A percentile compares a stretch with the other conserved stretches of the same genome.
Conservation (phyloP, 2,888 invertebrate genomes). For the Trimorus sp. region DNA sequence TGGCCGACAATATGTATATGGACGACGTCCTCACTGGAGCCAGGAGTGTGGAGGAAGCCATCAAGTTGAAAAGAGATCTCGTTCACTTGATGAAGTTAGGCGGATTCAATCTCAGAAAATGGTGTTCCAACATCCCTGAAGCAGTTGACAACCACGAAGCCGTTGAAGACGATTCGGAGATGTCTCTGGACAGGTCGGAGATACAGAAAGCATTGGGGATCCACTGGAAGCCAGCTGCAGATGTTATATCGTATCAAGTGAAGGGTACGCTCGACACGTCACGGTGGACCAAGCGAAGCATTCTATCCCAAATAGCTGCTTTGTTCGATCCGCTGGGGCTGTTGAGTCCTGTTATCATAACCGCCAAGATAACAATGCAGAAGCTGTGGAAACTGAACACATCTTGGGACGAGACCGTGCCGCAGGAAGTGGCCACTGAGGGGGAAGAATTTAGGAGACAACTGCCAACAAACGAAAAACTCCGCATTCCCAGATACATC, state of each 20-base stretch:
- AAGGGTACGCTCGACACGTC: neutral
- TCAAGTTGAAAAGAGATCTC: neutral
- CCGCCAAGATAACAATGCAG: conserved; percentile 2
- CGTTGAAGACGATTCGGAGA: neutral
- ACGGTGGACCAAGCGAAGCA: neutral
- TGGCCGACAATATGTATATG: conserved; percentile 13
- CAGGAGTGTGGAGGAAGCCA: neutral
- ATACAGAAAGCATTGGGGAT: conserved; percentile 13
- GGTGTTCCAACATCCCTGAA: conserved; percentile 18
- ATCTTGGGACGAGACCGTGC: neutral
- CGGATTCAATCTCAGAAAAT: conserved; percentile 19
- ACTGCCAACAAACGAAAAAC: neutral
- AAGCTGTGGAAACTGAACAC: conserved; percentile 1
- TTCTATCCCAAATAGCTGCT: neutral
- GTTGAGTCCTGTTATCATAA: neutral
- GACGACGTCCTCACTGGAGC: conserved; percentile 23
- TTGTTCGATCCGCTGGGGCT: conserved; percentile 18
- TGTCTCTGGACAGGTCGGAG: neutral
- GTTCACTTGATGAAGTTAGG: neutral
- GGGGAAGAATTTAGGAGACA: neutral
- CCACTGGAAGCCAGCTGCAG: neutral
- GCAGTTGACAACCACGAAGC: neutral
- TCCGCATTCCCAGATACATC: neutral
- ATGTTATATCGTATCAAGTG: neutral
- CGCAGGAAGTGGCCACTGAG: neutral